A percentile compares a stretch with the other conserved stretches of the same genome.
phyloP scores from a whole-genome alignment of 2,888 invertebrate species.

The Lithodes maja region DNA sequence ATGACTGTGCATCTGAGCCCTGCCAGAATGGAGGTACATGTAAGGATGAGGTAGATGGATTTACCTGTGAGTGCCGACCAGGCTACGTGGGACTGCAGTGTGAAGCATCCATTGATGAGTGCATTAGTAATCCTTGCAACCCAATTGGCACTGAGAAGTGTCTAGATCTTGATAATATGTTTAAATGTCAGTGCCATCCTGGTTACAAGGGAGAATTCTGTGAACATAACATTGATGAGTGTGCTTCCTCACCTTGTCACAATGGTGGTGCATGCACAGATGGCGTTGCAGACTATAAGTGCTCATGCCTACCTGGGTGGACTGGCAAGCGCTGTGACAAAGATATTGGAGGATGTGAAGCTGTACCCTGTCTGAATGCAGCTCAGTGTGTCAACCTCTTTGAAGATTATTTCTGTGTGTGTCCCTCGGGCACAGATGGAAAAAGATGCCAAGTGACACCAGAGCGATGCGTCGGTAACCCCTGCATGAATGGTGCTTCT shows the following conservation, averaged over 20 bases:
- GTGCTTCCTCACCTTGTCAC: constrained; percentile 87
- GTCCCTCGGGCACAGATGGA: constrained; percentile 96
- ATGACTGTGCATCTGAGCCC: constrained; percentile 91
- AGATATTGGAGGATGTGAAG: constrained; percentile 91
- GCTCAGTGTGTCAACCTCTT: constrained; percentile 93
- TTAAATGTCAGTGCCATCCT: constrained; percentile 89
- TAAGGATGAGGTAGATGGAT: constrained; percentile 88
- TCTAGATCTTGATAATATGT: constrained; percentile 84
- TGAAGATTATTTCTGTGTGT: constrained; percentile 80
- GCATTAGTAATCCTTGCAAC: constrained; percentile 92
- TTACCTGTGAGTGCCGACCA: constrained; percentile 93
- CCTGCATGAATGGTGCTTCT: constrained; percentile 96
- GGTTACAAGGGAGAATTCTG: constrained; percentile 91
- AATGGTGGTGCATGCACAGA: constrained; percentile 93
- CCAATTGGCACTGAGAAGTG: constrained; percentile 93
- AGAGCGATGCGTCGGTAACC: constrained; percentile 93
- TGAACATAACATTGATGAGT: constrained; percentile 91
- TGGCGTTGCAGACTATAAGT: constrained; percentile 88
- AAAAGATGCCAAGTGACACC: constrained; percentile 98
- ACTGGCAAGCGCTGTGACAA: constrained; percentile 88
- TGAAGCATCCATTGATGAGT: constrained; percentile 94
- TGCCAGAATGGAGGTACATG: constrained; percentile 95
- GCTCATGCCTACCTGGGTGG: constrained; percentile 90
- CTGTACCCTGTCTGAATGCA: constrained; percentile 93
- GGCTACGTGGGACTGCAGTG: constrained; percentile 90